These are phyloP conservation scores for Microdon myrmicae DNA, from an alignment of 2,888 invertebrate species.

Conservation along the genomic window DNA sequence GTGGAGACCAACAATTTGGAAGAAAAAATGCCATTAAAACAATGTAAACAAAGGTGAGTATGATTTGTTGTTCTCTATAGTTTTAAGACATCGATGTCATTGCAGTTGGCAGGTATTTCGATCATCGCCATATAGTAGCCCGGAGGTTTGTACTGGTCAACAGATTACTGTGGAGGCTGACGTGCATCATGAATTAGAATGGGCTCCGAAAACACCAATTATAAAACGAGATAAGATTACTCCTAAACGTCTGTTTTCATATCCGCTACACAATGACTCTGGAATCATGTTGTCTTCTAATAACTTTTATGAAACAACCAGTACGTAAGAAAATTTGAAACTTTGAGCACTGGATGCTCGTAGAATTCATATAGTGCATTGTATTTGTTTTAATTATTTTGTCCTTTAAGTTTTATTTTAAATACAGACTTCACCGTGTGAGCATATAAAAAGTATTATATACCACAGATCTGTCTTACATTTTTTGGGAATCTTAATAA, in stretches of 20 bases:
- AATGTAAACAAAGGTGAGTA: slow-evolving; percentile 4
- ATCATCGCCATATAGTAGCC: slow-evolving; percentile 53
- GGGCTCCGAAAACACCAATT: slow-evolving; percentile 53
- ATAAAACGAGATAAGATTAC: slow-evolving; percentile 8
- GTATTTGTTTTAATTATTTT: no score
- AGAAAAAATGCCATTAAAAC: slow-evolving; percentile 8
- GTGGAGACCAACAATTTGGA: slow-evolving; percentile 12
- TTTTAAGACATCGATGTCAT: background rate
- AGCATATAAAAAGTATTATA: no score
- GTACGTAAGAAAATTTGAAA: slow-evolving; percentile 7
- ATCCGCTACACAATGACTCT: slow-evolving; percentile 40
- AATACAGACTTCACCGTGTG: no score
- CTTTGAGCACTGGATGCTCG: no score
- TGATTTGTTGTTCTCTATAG: background rate
- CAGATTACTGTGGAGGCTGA: slow-evolving; percentile 54
- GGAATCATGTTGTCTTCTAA: slow-evolving; percentile 39
- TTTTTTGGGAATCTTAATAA: no score
- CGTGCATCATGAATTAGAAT: slow-evolving; percentile 59
- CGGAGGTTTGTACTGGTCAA: slow-evolving; percentile 42
- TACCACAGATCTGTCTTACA: no score
- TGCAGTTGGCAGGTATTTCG: slow-evolving; percentile 15
- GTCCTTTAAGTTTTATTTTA: no score
- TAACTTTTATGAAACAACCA: slow-evolving; percentile 29
- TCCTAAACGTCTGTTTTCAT: slow-evolving; percentile 28
- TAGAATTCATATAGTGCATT: no score